Base-by-base conservation (phyloP, 2,113 vertebrate species). In the Stomatorhinus ivindoensis region DNA sequence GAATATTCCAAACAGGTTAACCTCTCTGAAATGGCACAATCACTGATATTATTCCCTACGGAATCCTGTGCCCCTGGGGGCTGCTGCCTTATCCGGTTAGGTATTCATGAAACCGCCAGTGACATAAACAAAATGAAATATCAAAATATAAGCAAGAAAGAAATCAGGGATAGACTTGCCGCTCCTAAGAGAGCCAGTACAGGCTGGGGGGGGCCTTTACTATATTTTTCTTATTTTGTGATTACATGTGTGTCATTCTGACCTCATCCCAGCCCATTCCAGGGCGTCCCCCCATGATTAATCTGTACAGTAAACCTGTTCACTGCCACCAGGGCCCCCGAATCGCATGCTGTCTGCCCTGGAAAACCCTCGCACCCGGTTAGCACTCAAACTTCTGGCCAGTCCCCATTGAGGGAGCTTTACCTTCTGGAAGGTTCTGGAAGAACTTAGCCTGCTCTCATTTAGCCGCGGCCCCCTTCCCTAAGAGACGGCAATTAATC, bases 401-500 rank as follows among this genome's bases (percentile, higher is more conserved):
- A 8, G 82, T 84, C 76, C 42, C 76, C 1, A 0, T 44, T 17
- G 31, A 39, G 31, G 76, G 35, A 17, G 15, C 15, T 82, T 44
- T 84, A 42, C 44, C 42, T 84, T 46, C 44, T 47, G 21, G 35
- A 46, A 44, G 15, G 39, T 82, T 44, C 82, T 24, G 3, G 17
- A 84, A 39, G 21, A 24, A n/a, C 44, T 42, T 42, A 24, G 7
- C 44, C 82, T 47, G 44, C 73, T 84, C 82, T 46, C 55, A 24
- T 58, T 87, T n/a, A 69, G 61, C n/a, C 4, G 0, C 17, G 4
- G 13, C 35, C 42, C 53, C 55, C 13, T 65, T 17, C 51, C 51
- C 55, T 61, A 87, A 87, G 13, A 58, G 19, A 39, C 39, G 46
- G 51, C 31, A 61, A 87, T 61, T 87, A 87, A 87, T 87, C 87